Base-by-base conservation (phyloP, 2,797 vertebrate species). In the Zalophus californianus region DNA sequence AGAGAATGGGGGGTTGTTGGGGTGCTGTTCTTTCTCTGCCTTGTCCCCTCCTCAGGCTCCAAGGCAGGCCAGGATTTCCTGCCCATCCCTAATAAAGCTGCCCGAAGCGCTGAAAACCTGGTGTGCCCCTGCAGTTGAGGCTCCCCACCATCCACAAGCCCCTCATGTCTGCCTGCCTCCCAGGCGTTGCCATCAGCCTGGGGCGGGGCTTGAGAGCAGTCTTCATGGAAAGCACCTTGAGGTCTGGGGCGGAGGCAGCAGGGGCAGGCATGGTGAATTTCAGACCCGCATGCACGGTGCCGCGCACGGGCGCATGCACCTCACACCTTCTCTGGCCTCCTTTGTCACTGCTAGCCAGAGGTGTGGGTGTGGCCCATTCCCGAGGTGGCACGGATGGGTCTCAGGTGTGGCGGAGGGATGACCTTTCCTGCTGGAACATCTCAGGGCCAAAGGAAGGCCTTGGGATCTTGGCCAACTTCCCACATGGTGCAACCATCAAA, bases 251-350 rank as follows among this genome's bases (percentile, higher is more conserved):
- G 0, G 48, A 44, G 18, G 62, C 8, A 72, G 58, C 52, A 32
- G 50, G 21, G 16, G 29, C n/a, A n/a, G 72, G 70, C 50, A 5
- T 6, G 11, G 68, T 16, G 58, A 70, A 2, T 2, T 50, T 60
- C 54, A 38, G 8, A 18, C 18, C 52, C 9, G 1, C 3, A 2
- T 7, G n/a, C 41, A 38, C 6, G 0, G 3, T 8, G 16, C 54
- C 5, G 3, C 4, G 12, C 21, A 0, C 0, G 14, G 70, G 38
- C 15, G 29, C 56, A 11, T 1, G 1, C 2, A 18, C 44, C 35
- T 88, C 38, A 1, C 44, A 21, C 23, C n/a, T 27, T 48, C 38
- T 41, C 27, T 9, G 16, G n/a, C 29, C 23, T 44, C 79, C 23
- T 52, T 48, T 66, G 32, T 85, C 25, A 5, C 52, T 29, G 3